These are phyloP conservation scores for Parasteatoda lunata DNA, from an alignment of 2,888 invertebrate species.

Conservation along the genomic window DNA sequence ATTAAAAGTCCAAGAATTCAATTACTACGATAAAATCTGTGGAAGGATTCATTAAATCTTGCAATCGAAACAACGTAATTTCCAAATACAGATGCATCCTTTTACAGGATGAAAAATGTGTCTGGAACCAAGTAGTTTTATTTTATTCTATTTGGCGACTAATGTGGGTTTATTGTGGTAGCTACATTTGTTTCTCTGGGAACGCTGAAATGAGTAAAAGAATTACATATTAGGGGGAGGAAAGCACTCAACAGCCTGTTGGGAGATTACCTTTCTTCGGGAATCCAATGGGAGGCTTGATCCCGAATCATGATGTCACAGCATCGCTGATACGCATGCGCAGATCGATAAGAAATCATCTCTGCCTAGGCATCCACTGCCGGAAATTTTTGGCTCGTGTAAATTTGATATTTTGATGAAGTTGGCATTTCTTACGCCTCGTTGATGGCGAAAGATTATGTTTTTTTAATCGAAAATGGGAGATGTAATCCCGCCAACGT, in stretches of 20 bases:
- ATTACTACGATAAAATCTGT: too few relatives aligned
- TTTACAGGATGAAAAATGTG: neutral
- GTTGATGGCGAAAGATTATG: neutral
- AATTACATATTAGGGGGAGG: neutral
- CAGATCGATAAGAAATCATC: slow-evolving; percentile 57
- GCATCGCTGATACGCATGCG: slow-evolving; percentile 25
- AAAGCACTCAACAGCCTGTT: slow-evolving; percentile 24
- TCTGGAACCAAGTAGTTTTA: neutral
- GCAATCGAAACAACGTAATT: too few relatives aligned
- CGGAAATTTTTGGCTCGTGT: slow-evolving; percentile 33
- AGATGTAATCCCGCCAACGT: neutral
- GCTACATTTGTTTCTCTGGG: neutral
- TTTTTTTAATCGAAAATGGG: neutral
- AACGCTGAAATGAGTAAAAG: neutral
- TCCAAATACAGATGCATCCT: too few relatives aligned
- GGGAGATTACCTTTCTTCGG: slow-evolving; percentile 48
- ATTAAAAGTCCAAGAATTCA: too few relatives aligned
- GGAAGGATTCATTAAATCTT: too few relatives aligned
- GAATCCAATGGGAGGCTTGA: slow-evolving; percentile 45
- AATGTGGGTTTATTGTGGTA: neutral
- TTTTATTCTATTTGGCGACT: neutral
- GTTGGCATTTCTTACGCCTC: neutral
- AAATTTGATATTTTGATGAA: slow-evolving; percentile 35
- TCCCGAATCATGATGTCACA: slow-evolving; percentile 49
- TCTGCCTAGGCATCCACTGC: slow-evolving; percentile 55